These are phyloP conservation scores for Periplaneta americana DNA, from an alignment of 1,140 invertebrate species.

Conservation along the genomic window DNA sequence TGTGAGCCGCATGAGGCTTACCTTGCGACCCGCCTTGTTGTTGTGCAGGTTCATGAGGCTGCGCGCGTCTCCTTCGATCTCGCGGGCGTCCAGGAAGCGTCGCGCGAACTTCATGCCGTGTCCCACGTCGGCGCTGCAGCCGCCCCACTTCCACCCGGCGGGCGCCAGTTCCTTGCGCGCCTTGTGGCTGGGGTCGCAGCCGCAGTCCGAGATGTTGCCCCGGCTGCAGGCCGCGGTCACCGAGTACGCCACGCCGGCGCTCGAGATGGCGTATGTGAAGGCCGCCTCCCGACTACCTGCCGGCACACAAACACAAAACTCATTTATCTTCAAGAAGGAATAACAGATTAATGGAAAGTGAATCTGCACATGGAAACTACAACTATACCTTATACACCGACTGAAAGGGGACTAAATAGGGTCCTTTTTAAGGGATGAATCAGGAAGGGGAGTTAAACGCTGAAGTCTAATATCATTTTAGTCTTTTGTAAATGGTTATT, in stretches of 20 bases:
- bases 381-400: too few species aligned
- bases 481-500: too few species aligned
- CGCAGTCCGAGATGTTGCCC: constrained; percentile 82
- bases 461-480: too few species aligned
- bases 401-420: too few species aligned
- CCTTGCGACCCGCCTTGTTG: constrained; percentile 89
- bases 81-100: constrained; percentile 77
- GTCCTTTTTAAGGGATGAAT: too few species aligned
- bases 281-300: constrained; percentile 86
- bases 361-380: too few species aligned
- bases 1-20: too few species aligned
- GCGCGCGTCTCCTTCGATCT: constrained; percentile 76
- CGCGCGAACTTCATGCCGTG: constrained; percentile 73
- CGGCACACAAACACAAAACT: constrained; percentile 15
- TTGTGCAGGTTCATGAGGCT: constrained; percentile 97
- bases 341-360: too few species aligned
- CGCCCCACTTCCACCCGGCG: constrained; percentile 75
- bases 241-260: constrained; percentile 83
- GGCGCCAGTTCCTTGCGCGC: constrained; percentile 14
- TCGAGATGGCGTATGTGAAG: constrained; percentile 85
- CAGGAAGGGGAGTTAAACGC: too few species aligned
- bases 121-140: constrained; percentile 75
- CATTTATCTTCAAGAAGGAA: too few species aligned
- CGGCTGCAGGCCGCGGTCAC: constrained; percentile 86
- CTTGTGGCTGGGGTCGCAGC: constrained; percentile 58